Percentiles rank a stretch among this genome's conserved stretches.
phyloP scores from a whole-genome alignment of 1,140 invertebrate genomes.

The Cardiocondyla obscurior region DNA sequence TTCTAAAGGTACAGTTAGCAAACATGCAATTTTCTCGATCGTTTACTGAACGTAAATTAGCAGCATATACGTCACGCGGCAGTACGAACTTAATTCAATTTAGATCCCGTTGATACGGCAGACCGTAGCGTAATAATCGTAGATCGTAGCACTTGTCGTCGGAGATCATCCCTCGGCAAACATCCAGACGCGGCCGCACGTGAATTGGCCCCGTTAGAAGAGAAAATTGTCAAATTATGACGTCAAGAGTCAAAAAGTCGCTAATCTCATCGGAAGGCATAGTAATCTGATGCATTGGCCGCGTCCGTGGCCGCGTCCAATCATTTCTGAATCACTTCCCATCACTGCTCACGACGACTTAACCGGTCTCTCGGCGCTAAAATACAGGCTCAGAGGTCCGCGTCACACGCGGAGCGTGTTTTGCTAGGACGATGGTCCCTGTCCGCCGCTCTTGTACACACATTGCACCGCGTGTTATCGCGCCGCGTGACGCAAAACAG shows the following conservation, averaged over 20 bases:
- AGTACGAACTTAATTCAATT: slow-evolving; percentile 18
- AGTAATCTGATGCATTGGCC: slow-evolving; percentile 14
- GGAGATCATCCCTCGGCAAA: slow-evolving; percentile 15
- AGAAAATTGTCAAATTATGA: slow-evolving; percentile 1
- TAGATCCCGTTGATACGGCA: slow-evolving; percentile 4
- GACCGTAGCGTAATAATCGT: neutral
- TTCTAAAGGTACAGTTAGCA: slow-evolving; percentile 21
- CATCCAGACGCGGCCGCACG: slow-evolving; percentile 38
- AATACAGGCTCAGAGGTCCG: slow-evolving; percentile 10
- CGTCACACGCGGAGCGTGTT: slow-evolving; percentile 15
- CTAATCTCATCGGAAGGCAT: slow-evolving; percentile 15
- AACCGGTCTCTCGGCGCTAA: neutral
- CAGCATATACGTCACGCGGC: neutral
- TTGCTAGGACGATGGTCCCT: neutral
- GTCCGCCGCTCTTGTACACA: neutral
- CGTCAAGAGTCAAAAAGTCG: neutral
- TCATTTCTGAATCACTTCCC: slow-evolving; percentile 36
- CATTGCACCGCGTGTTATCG: slow-evolving; percentile 9
- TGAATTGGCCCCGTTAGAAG: slow-evolving; percentile 43
- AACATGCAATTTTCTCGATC: neutral
- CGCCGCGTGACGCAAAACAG: slow-evolving; percentile 28
- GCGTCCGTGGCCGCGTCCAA: slow-evolving; percentile 16
- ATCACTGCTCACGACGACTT: slow-evolving; percentile 36
- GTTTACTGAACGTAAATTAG: neutral
- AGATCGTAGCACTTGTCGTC: slow-evolving; percentile 31